Conservation (phyloP, 2,888 invertebrate genomes). For the Mimachlamys varia region DNA sequence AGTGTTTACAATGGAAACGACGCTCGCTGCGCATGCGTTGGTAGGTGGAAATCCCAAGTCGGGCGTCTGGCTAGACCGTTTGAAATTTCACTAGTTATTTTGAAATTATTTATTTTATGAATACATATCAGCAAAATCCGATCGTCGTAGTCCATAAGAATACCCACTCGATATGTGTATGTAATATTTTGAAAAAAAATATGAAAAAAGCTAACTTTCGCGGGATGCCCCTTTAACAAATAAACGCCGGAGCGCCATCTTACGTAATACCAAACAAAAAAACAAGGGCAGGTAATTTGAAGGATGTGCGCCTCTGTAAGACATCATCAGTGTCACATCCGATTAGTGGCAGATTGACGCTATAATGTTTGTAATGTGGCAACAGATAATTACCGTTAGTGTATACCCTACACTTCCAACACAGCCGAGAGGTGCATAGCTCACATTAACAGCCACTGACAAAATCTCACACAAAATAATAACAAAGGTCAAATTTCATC, state of each 20-base stretch:
- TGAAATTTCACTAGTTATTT: no score
- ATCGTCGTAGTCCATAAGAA: no score
- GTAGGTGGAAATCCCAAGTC: no score
- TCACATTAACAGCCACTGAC: background rate
- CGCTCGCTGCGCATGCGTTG: no score
- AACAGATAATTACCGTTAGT: background rate
- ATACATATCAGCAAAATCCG: no score
- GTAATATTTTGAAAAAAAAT: no score
- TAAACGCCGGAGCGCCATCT: conserved; percentile 7
- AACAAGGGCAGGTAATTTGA: conserved; percentile 22
- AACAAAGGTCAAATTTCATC: conserved; percentile 31
- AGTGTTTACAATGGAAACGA: no score
- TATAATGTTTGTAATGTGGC: conserved; percentile 7
- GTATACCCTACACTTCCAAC: background rate
- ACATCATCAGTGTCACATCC: conserved; percentile 20
- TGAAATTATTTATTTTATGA: no score
- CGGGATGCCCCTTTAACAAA: background rate
- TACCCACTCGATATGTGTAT: no score
- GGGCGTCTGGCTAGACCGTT: no score
- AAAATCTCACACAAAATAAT: conserved; percentile 33
- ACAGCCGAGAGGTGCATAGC: background rate
- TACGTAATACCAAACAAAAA: background rate
- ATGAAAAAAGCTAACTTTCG: no score
- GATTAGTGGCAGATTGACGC: background rate
- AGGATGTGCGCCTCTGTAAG: background rate